Evolutionary conservation across 2,888 invertebrate genomes (phyloP).

Genomic region (Nomada goodeniana): DNA sequence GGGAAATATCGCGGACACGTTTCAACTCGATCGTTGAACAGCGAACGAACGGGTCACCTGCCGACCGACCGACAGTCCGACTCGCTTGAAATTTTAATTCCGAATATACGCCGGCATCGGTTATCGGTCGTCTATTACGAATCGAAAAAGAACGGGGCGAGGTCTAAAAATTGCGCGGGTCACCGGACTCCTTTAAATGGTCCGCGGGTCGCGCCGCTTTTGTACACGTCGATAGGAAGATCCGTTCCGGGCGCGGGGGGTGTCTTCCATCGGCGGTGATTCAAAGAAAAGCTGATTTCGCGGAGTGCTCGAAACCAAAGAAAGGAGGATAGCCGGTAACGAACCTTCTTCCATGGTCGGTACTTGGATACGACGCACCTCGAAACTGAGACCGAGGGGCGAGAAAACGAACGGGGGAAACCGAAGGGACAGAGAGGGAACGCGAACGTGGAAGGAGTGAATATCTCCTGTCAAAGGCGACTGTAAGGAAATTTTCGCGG

Average conservation of each 20-base stretch:
- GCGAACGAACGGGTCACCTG: conserved; percentile 17
- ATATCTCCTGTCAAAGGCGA: conserved; percentile 73
- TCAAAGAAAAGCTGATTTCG: conserved; percentile 68
- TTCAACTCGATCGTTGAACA: conserved; percentile 32
- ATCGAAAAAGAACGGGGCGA: neutral
- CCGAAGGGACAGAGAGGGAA: conserved; percentile 14
- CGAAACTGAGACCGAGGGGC: conserved; percentile 29
- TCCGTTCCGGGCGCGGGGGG: conserved; percentile 2
- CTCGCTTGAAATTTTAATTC: conserved; percentile 43
- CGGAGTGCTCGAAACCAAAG: conserved; percentile 43
- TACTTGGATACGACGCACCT: conserved; percentile 62
- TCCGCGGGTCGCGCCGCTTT: neutral
- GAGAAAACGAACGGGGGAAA: conserved; percentile 30
- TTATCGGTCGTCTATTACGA: neutral
- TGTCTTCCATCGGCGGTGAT: conserved; percentile 33
- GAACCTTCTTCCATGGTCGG: conserved; percentile 59
- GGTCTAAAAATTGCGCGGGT: neutral
- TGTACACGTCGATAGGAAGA: conserved; percentile 21
- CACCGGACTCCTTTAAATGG: conserved; percentile 7
- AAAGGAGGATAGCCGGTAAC: conserved; percentile 55
- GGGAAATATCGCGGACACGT: conserved; percentile 1
- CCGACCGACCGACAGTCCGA: conserved; percentile 17
- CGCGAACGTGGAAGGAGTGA: neutral
- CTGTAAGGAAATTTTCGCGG: conserved; percentile 74
- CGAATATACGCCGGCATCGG: neutral